These are phyloP conservation scores for Andrena trimmerana DNA, from an alignment of 2,888 invertebrate genomes.

Conservation along the genomic window DNA sequence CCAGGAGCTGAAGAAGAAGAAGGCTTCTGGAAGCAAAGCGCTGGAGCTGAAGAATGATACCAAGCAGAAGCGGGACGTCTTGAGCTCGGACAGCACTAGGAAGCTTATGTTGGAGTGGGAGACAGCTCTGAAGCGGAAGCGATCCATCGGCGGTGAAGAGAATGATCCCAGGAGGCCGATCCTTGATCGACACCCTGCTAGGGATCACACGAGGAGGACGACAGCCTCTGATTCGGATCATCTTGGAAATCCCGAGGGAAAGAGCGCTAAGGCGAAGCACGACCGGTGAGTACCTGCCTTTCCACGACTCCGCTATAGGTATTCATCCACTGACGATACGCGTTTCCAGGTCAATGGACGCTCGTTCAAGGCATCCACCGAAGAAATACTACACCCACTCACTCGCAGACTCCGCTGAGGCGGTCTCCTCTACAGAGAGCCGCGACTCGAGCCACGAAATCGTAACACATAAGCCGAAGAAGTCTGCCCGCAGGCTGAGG, in stretches of 20 bases:
- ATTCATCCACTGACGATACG: not conserved
- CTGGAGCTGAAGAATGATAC: constrained; percentile 44
- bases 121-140: constrained; percentile 11
- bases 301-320: not conserved
- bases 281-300: constrained; percentile 30
- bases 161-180: not conserved
- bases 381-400: constrained; percentile 72
- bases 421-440: not conserved
- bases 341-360: constrained; percentile 28
- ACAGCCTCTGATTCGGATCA: not conserved
- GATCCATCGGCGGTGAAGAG: constrained; percentile 19
- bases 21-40: constrained; percentile 16
- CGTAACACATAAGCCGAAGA: not conserved
- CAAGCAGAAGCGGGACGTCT: constrained; percentile 35
- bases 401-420: constrained; percentile 7
- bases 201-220: constrained; percentile 5
- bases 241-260: not conserved
- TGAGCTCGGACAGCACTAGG: not conserved
- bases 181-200: not conserved
- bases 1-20: constrained; percentile 63
- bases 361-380: constrained; percentile 63
- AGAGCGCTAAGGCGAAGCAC: not conserved
- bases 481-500: not conserved
- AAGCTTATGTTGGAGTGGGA: not conserved
- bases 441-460: not conserved